Base-by-base conservation (phyloP, 2,797 vertebrate species). In the Chiropotes sagulatus region DNA sequence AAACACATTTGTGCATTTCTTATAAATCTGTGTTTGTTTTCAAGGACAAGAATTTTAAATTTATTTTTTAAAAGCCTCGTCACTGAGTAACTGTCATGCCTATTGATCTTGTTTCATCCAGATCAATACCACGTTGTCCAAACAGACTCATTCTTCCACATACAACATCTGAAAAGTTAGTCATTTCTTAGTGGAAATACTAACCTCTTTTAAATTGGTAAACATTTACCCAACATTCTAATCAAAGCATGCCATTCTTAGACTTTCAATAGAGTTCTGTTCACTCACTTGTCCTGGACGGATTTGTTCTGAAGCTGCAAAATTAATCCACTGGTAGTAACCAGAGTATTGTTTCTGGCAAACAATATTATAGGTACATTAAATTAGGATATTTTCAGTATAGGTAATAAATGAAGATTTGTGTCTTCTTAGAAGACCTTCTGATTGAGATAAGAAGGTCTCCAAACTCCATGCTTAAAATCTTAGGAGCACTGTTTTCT, bases 1-100 rank as follows among this genome's bases (percentile, higher is more conserved):
- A 97, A 86, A 91, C 3, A 84, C 4, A 80, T 94, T 97, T 97
- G 83, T 96, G 39, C 5, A 78, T 39, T 79, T 96, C 90, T 96
- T 92, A 14, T 73, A 90, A 98, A 96, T 96, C 94, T 73, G 95
- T 95, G 85, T 81, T 93, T 98, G 97, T 97, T 98, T 97, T 78
- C 57, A 89, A 96, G 76, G 67, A 97, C 73, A 48, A 96, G 96
- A 96, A 98, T 97, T 98, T 83, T 58, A 98, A 94, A 97, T 98
- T 98, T 98, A 96, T 97, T 98, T 98, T 96, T 76, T 98, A 98
- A 97, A 98, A 97, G 98, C 50, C 48, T 92, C 93, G 95, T 94
- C 96, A 97, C 89, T 96, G 94, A 97, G 57, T 96, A 97, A 88
- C 93, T 97, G 67, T 98, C 98, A 98, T 96, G 96, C 39, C 79